Conservation (phyloP, 2,113 vertebrate genomes). For the Anser cygnoides region DNA sequence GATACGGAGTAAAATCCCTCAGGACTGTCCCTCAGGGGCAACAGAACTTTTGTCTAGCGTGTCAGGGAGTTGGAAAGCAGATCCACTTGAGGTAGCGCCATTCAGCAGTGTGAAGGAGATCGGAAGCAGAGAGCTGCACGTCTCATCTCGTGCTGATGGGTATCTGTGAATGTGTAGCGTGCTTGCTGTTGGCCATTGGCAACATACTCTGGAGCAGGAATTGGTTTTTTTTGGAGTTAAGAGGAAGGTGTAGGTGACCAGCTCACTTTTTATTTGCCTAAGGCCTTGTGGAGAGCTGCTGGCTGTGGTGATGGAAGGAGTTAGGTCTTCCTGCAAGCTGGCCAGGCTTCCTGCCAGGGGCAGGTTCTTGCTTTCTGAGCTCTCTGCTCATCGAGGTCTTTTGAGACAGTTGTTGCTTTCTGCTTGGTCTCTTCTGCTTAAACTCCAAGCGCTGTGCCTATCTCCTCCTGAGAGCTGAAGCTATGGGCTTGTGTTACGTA, state of each 20-base stretch:
- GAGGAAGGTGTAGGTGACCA: background rate
- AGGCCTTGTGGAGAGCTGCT: background rate
- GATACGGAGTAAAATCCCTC: background rate
- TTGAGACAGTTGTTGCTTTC: background rate
- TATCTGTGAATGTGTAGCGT: background rate
- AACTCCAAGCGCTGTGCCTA: background rate
- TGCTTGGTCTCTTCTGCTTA: background rate
- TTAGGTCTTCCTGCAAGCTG: accelerated
- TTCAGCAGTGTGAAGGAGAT: background rate
- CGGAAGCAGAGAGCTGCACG: accelerated
- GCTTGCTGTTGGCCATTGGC: background rate
- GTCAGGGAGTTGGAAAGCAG: background rate
- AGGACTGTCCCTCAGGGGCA: background rate
- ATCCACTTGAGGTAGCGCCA: background rate
- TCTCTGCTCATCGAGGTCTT: background rate
- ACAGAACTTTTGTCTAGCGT: background rate
- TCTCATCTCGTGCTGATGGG: background rate
- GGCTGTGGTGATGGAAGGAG: background rate
- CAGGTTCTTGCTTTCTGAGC: background rate
- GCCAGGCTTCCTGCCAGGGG: background rate
- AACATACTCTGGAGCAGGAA: background rate
- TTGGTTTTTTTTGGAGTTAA: background rate
- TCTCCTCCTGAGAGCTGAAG: background rate
- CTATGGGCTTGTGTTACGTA: background rate
- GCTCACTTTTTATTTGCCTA: background rate